A percentile compares a stretch with the other conserved stretches of the same genome.
These are phyloP conservation scores for Diarsia dahlii DNA, from an alignment of 2,888 invertebrate species.

Conservation along the genomic window DNA sequence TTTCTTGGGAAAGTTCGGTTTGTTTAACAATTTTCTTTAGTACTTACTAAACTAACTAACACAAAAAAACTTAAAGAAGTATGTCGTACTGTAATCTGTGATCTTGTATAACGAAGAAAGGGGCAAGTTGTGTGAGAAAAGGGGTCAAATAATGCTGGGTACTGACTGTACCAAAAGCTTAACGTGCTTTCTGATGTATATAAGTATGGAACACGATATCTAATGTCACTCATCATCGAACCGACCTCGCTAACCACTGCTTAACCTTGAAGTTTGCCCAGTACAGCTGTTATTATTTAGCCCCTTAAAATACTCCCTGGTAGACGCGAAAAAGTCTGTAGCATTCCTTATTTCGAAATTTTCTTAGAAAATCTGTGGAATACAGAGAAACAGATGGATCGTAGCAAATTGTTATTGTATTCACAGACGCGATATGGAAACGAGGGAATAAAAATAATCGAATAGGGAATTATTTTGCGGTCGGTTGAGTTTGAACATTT, in stretches of 20 bases:
- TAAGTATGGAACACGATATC: no score
- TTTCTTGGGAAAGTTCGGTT: no score
- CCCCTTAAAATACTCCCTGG: no score
- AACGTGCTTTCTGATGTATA: no score
- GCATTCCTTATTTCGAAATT: conserved; percentile 16
- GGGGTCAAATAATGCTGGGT: no score
- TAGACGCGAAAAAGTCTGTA: neutral
- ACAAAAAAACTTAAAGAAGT: neutral
- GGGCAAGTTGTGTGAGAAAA: no score
- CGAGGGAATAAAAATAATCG: conserved; percentile 62
- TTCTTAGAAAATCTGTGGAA: conserved; percentile 34
- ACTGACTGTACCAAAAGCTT: neutral
- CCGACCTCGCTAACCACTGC: no score
- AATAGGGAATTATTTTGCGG: conserved; percentile 50
- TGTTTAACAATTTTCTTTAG: neutral
- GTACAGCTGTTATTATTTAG: no score
- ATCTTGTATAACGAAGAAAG: no score
- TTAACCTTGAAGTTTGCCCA: no score
- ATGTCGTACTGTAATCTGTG: no score
- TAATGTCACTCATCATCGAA: no score
- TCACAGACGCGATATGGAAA: conserved; percentile 50
- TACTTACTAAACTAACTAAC: neutral
- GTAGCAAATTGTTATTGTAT: conserved; percentile 63
- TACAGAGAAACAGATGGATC: conserved; percentile 51
- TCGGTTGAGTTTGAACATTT: conserved; percentile 19